phyloP scores from a whole-genome alignment of 1,140 invertebrate genomes.

The Monomorium pharaonis region DNA sequence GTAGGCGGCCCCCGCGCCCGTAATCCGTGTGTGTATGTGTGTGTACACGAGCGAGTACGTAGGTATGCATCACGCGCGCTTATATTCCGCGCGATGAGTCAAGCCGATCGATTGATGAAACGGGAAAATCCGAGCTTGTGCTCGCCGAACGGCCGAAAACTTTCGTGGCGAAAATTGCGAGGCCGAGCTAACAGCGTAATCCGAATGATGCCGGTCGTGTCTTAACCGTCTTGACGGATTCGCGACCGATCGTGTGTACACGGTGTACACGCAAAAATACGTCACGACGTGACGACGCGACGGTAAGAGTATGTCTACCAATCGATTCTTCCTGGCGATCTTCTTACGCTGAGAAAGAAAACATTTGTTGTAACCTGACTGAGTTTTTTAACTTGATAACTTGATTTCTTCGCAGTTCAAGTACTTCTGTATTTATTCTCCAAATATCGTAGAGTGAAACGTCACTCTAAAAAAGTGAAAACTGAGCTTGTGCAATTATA shows the following conservation, averaged over 20 bases:
- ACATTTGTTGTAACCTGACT: too few relatives aligned
- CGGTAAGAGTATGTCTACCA: background rate
- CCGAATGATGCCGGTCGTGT: background rate
- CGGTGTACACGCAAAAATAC: background rate
- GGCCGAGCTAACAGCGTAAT: background rate
- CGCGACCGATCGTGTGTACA: background rate
- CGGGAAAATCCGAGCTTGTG: slow-evolving; percentile 47
- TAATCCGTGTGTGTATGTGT: slow-evolving; percentile 11
- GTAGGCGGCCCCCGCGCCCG: background rate
- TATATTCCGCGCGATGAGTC: slow-evolving; percentile 51
- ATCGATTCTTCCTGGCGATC: background rate
- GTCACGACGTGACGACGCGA: too few relatives aligned
- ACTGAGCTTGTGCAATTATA: too few relatives aligned
- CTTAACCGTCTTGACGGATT: background rate
- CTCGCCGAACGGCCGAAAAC: slow-evolving; percentile 22
- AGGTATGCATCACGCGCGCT: slow-evolving; percentile 50
- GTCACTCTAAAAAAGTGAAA: too few relatives aligned
- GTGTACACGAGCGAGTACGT: background rate
- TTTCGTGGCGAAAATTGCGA: slow-evolving; percentile 35
- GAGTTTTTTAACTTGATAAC: too few relatives aligned
- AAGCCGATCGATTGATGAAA: slow-evolving; percentile 64
- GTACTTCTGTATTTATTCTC: too few relatives aligned
- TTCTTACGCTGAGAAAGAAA: too few relatives aligned
- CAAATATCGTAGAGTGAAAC: too few relatives aligned
- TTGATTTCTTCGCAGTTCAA: too few relatives aligned